Percentiles rank a stretch among this genome's conserved stretches.
Conservation (phyloP, 2,888 invertebrate species). For the Coenonympha arcania region DNA sequence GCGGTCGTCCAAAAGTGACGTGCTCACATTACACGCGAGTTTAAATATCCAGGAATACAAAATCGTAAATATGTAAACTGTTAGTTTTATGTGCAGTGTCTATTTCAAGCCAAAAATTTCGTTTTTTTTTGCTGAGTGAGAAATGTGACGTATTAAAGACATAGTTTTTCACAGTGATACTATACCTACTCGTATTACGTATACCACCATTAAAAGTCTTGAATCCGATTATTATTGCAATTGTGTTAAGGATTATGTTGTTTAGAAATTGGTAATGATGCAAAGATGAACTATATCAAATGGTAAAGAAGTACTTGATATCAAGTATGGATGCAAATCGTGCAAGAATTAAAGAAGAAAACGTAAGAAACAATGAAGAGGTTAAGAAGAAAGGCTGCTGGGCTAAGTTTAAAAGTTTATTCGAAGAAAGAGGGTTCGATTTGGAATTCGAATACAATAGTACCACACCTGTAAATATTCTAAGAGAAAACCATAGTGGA, state of each 20-base stretch:
- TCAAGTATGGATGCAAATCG: slow-evolving; percentile 24
- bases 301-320: background rate
- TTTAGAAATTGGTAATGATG: too few relatives aligned
- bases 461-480: slow-evolving; percentile 33
- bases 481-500: slow-evolving; percentile 39
- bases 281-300: background rate
- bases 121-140: background rate
- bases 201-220: background rate
- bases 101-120: background rate
- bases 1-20: slow-evolving; percentile 14
- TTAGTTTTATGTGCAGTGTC: too few relatives aligned
- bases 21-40: background rate
- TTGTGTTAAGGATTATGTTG: too few relatives aligned
- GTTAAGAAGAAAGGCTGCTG: slow-evolving; percentile 48
- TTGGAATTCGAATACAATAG: slow-evolving; percentile 55
- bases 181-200: too few relatives aligned
- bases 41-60: background rate
- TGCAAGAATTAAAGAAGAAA: slow-evolving; percentile 19
- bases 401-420: slow-evolving; percentile 58
- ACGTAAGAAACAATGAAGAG: slow-evolving; percentile 22
- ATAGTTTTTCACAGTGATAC: background rate
- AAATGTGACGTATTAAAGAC: background rate
- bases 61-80: too few relatives aligned
- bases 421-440: slow-evolving; percentile 65
- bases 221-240: background rate